A percentile compares a stretch with the other conserved stretches of the same genome.
phyloP scores from a whole-genome alignment of 2,888 invertebrate species.

The Falcaria lacertinaria region DNA sequence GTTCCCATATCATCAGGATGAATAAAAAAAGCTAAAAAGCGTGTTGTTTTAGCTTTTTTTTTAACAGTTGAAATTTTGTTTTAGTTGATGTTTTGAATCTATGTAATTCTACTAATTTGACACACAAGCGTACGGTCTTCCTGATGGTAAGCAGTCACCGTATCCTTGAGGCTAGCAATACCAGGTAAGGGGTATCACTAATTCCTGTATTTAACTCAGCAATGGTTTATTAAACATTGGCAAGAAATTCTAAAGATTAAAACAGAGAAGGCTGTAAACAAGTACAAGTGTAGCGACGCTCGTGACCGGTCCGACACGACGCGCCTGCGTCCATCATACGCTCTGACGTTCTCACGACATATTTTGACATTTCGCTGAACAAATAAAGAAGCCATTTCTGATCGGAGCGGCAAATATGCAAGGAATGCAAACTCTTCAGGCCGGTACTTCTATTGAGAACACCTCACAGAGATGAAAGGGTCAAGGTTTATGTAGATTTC shows the following conservation, averaged over 20 bases:
- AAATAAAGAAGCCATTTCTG: conserved; percentile 73
- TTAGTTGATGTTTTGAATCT: no score
- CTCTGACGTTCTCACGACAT: conserved; percentile 67
- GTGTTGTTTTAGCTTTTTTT: no score
- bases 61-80: no score
- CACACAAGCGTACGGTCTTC: no score
- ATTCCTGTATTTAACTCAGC: conserved; percentile 8
- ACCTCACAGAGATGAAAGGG: conserved; percentile 31
- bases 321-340: conserved; percentile 49
- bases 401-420: conserved; percentile 45
- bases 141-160: no score
- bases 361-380: conserved; percentile 75
- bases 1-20: no score
- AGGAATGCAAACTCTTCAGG: conserved; percentile 55
- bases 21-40: no score
- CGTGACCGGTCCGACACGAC: conserved; percentile 67
- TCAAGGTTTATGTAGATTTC: conserved; percentile 40
- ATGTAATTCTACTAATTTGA: no score
- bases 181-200: no score
- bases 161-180: no score
- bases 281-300: conserved; percentile 47
- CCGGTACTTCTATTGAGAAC: no score
- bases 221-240: conserved; percentile 46
- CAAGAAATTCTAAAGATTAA: conserved; percentile 51
- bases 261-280: conserved; percentile 30